Evolutionary conservation across 2,797 vertebrate species (phyloP).

Genomic region (Pseudotriccus pelzelni): DNA sequence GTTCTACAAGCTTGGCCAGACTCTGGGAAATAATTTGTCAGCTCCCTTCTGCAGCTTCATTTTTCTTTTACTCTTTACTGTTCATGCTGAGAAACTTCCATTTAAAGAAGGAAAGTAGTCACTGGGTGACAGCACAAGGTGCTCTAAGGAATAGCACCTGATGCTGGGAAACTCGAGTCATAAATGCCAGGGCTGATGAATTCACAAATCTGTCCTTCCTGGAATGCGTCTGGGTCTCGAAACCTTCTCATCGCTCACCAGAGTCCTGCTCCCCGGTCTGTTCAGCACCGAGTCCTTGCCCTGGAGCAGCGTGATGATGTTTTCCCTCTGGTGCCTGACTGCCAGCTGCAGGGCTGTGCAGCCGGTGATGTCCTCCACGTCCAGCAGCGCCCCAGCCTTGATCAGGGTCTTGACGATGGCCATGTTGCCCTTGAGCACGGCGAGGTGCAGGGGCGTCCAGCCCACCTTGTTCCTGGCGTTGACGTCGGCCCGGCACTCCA

Average conservation of each 20-base stretch:
- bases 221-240: background rate
- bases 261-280: fast-evolving
- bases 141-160: background rate
- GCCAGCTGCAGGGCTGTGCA: conserved; percentile 81
- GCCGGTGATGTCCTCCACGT: conserved; percentile 72
- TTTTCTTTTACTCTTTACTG: background rate
- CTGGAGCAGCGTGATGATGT: conserved; percentile 74
- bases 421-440: conserved; percentile 76
- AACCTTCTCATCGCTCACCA: fast-evolving
- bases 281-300: background rate
- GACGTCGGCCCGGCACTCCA: conserved; percentile 77
- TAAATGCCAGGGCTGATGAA: background rate
- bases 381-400: conserved; percentile 75
- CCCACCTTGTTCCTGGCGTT: conserved; percentile 76
- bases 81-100: background rate
- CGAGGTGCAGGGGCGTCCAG: conserved; percentile 83
- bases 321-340: conserved; percentile 68
- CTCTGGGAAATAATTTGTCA: background rate
- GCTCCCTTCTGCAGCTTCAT: background rate
- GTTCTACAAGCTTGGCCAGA: background rate
- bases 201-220: conserved; percentile 29
- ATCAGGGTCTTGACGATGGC: conserved; percentile 82
- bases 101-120: background rate
- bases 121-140: background rate
- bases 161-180: background rate